Base-by-base conservation (phyloP, 2,113 vertebrate genomes). In the Gnathonemus echidnorhynchus region DNA sequence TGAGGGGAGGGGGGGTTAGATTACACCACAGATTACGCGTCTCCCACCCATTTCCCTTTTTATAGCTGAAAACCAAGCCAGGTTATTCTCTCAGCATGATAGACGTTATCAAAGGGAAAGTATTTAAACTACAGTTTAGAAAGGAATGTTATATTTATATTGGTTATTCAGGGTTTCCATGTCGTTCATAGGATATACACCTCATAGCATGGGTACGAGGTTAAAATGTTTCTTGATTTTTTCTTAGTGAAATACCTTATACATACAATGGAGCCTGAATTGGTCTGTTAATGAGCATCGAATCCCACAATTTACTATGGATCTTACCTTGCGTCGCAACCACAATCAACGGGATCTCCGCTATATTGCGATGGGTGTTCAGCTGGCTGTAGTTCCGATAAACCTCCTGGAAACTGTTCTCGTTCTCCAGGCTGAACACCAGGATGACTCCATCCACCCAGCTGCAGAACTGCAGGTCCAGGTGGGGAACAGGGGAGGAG, bases 361-460 rank as follows among this genome's bases (percentile, higher is more conserved):
- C 31, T 27, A 96, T 31, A 27, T 95, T 94, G 0, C 96, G 96
- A 87, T 97, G 94, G 49, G 94, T 85, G 11, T 94, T 93, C 90
- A 99, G 95, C 93, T 97, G 96, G 52, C 94, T 94, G 46, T 97
- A 98, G 83, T 97, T 95, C 91, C 93, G 96, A 62, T 96, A 96
- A 88, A 98, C 96, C 89, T 98, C 97, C 95, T 98, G 95, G 91
- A 99, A 99, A 90, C 97, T 99, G 94, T 95, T 94, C 93, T 99
- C 98, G 0, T 97, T 98, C 94, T 99, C 98, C 96, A 99, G 94
- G 92, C 98, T 99, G 93, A 99, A 99, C 92, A 99, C 98, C 91
- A 99, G 96, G 94, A 99, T 95, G 89, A 98, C 96, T 0, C 97
- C 98, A 58, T 99, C 98, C 5, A 96, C 97, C 98, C 98, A 99